These are phyloP conservation scores for Antechinus stuartii DNA, from an alignment of 2,113 vertebrate species.

Conservation along the genomic window DNA sequence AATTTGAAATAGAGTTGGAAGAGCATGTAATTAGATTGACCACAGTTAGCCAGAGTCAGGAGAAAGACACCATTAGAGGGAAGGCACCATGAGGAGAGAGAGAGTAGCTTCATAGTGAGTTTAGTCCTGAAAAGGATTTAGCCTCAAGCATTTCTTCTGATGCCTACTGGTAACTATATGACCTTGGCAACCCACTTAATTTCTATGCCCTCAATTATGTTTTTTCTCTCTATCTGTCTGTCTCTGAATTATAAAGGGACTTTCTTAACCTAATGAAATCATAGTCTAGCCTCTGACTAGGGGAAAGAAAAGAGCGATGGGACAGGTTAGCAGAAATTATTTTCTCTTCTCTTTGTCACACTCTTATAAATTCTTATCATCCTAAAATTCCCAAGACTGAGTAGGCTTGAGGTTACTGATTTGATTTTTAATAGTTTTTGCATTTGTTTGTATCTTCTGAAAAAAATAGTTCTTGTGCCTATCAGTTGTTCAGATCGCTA, in stretches of 20 bases:
- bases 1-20: no score
- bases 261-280: neutral
- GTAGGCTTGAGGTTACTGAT: neutral
- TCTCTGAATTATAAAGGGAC: neutral
- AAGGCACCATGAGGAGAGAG: no score
- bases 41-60: no score
- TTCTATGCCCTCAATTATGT: neutral
- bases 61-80: no score
- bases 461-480: neutral
- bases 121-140: no score
- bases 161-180: neutral
- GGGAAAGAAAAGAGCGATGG: neutral
- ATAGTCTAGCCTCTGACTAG: neutral
- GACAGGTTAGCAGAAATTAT: neutral
- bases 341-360: neutral
- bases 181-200: neutral
- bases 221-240: no score
- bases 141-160: neutral
- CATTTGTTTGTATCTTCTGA: constrained; percentile 12
- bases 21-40: no score
- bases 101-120: no score
- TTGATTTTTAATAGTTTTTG: constrained; percentile 1
- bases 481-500: neutral
- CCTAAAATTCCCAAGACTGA: constrained; percentile 15
- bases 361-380: constrained; percentile 3